These are phyloP conservation scores for Ambastaia sidthimunki DNA, from an alignment of 2,797 vertebrate species.

Conservation along the genomic window DNA sequence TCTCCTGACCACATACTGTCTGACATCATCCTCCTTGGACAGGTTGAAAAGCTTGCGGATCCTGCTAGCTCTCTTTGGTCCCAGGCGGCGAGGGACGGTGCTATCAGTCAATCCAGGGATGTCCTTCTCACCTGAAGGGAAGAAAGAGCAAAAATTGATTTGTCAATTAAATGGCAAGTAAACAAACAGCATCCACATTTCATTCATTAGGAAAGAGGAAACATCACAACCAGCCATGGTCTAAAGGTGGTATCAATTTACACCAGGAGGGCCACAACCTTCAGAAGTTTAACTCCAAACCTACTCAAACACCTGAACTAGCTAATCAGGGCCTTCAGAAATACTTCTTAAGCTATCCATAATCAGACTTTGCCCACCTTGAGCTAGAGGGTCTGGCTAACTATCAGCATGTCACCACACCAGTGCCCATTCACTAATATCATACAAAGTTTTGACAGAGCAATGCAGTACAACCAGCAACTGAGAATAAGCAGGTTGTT, in stretches of 20 bases:
- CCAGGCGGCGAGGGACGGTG: slow-evolving; percentile 93
- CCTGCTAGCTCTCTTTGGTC: slow-evolving; percentile 97
- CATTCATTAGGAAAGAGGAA: too few relatives aligned
- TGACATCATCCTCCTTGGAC: slow-evolving; percentile 96
- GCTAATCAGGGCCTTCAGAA: too few relatives aligned
- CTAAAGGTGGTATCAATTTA: too few relatives aligned
- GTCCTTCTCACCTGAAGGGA: slow-evolving; percentile 89
- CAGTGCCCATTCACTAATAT: background rate
- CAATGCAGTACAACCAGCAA: slow-evolving; percentile 61
- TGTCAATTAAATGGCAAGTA: background rate
- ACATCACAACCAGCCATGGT: slow-evolving; percentile 73
- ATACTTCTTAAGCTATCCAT: too few relatives aligned
- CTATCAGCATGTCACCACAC: background rate
- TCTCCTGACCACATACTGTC: slow-evolving; percentile 96
- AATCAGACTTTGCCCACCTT: too few relatives aligned
- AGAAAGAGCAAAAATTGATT: background rate
- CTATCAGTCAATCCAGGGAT: slow-evolving; percentile 97
- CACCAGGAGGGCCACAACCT: too few relatives aligned
- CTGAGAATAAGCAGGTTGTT: slow-evolving; percentile 36
- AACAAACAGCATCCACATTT: slow-evolving; percentile 50
- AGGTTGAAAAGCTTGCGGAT: slow-evolving; percentile 98
- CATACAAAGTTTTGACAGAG: slow-evolving; percentile 49
- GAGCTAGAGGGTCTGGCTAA: too few relatives aligned
- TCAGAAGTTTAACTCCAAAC: too few relatives aligned
- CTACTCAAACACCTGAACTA: too few relatives aligned